Percentiles rank a stretch among this genome's conserved stretches.
Conservation (phyloP, 2,113 vertebrate species). For the Ahaetulla prasina region DNA sequence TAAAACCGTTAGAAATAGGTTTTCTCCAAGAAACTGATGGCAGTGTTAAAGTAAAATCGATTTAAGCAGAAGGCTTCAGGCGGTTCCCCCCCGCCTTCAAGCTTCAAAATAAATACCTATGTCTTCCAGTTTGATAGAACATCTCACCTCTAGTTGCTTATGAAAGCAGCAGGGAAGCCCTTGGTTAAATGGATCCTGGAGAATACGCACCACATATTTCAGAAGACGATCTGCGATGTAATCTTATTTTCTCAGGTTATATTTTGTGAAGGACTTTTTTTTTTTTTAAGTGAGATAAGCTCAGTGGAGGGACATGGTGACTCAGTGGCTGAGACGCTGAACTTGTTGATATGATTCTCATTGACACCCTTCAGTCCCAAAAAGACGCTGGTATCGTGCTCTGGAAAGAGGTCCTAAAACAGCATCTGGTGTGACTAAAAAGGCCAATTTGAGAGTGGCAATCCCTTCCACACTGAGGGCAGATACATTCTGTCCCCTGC, state of each 20-base stretch:
- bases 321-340: too few species aligned
- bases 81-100: not conserved
- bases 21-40: slow-evolving; percentile 60
- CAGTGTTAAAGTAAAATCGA: slow-evolving; percentile 59
- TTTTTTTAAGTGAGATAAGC: not conserved
- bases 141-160: not conserved
- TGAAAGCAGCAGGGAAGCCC: fast-evolving
- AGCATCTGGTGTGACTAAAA: too few species aligned
- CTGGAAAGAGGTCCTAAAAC: too few species aligned
- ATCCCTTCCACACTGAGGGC: too few species aligned
- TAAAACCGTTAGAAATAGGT: slow-evolving; percentile 56
- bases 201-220: not conserved
- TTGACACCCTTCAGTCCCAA: too few species aligned
- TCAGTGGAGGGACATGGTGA: too few species aligned
- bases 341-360: too few species aligned
- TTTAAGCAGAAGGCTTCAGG: slow-evolving; percentile 56
- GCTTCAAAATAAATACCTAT: slow-evolving; percentile 3
- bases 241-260: not conserved
- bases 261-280: not conserved
- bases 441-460: too few species aligned
- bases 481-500: too few species aligned
- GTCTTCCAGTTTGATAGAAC: slow-evolving; percentile 26
- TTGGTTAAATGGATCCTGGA: not conserved
- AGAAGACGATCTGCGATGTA: fast-evolving
- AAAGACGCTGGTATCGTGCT: too few species aligned